Evolutionary conservation across 1,140 invertebrate genomes (phyloP), one percentile per base, ranked within the genome.

Genomic region (Epicauta chinensis): DNA sequence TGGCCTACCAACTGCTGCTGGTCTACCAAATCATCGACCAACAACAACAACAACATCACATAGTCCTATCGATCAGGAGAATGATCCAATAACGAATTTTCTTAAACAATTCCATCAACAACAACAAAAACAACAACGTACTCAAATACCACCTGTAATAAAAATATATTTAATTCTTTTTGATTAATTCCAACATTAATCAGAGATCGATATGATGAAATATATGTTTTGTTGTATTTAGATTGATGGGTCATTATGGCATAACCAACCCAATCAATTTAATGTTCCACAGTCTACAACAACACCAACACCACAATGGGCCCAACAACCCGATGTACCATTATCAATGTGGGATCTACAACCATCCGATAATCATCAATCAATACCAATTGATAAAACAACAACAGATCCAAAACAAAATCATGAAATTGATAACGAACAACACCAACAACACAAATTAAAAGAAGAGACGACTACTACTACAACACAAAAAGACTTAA

Each of bases 21-120:
- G 15, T 16, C 13, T 39, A n/a, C 16, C 39, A 42, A 15, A 57
- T 15, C 53, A 51, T 13, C 36, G 55, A 43, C 53, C 61, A 9
- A 58, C n/a, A n/a, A n/a, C n/a, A n/a, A n/a, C n/a, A n/a, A n/a
- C n/a, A n/a, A n/a, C 51, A 30, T 17, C 54, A 15, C 45, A 53
- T 23, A 37, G 43, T 13, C 44, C 52, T 3, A 55, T 64, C 3
- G 61, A 67, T 44, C 69, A 69, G 42, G 69, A 75, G 31, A 71
- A 73, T 32, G 72, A 78, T 67, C 72, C 76, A 0, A 75, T 79
- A 38, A 73, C 74, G 55, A 75, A 69, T 55, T 64, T 77, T 46
- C 53, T 79, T 42, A 71, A 76, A 38, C 77, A 79, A 41, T 61
- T 79, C 6, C 60, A 64, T n/a, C 65, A 64, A 50, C 58, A 63